Evolutionary conservation across 1,140 invertebrate species (phyloP).

Genomic region (Drosophila bipectinata): DNA sequence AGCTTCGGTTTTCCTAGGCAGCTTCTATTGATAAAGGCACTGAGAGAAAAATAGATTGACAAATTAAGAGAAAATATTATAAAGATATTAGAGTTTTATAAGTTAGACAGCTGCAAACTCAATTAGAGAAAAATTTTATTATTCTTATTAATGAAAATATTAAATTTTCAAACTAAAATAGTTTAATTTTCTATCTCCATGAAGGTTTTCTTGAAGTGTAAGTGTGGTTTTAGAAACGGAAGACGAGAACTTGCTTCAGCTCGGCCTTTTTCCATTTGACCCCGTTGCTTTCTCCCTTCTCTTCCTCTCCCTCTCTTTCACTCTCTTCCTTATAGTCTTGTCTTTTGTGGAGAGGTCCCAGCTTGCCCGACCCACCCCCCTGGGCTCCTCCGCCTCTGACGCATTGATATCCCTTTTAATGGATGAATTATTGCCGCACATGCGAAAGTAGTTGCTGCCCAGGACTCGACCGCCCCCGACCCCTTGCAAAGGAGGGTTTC

Average conservation of each 20-base stretch:
- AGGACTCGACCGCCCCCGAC: slow-evolving; percentile 7
- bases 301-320: slow-evolving; percentile 3
- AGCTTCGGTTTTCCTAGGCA: slow-evolving; percentile 44
- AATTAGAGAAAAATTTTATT: no score
- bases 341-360: slow-evolving; percentile 23
- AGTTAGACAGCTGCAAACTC: no score
- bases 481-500: slow-evolving; percentile 40
- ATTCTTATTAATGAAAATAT: background rate
- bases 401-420: slow-evolving; percentile 84
- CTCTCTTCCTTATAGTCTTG: slow-evolving; percentile 2
- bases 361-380: slow-evolving; percentile 12
- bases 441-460: slow-evolving; percentile 82
- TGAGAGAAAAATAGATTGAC: background rate
- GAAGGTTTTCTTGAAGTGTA: slow-evolving; percentile 30
- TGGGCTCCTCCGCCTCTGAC: slow-evolving; percentile 41
- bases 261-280: slow-evolving; percentile 77
- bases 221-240: slow-evolving; percentile 77
- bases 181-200: background rate
- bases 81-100: no score
- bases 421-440: slow-evolving; percentile 84
- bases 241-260: slow-evolving; percentile 50
- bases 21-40: slow-evolving; percentile 63
- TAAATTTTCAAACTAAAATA: background rate
- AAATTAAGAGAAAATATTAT: background rate
- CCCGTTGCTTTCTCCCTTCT: slow-evolving; percentile 52